phyloP scores from a whole-genome alignment of 2,113 vertebrate species.

The Platycercus adscitus region DNA sequence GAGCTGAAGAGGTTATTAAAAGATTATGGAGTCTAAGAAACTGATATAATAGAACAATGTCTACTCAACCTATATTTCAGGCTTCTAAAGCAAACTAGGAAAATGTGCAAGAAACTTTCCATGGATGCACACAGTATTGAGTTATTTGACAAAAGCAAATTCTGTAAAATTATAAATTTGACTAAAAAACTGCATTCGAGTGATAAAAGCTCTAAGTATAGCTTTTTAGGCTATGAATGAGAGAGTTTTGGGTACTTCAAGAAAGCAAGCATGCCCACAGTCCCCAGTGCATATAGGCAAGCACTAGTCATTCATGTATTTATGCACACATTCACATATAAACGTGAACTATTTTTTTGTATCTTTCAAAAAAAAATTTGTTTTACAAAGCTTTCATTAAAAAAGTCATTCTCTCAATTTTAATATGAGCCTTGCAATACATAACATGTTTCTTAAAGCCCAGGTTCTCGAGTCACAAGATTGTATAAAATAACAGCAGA shows the following conservation, averaged over 20 bases:
- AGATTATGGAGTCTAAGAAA: slow-evolving; percentile 26
- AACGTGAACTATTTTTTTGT: not conserved
- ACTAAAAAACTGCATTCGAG: not conserved
- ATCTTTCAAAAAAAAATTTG: not conserved
- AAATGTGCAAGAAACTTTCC: not conserved
- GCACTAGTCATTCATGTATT: not conserved
- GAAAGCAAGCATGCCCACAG: not conserved
- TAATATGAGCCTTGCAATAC: not conserved
- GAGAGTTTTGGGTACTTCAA: not conserved
- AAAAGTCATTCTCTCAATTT: not conserved
- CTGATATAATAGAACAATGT: slow-evolving; percentile 11
- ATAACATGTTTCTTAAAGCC: not conserved
- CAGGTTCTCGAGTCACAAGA: not conserved
- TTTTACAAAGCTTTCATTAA: not conserved
- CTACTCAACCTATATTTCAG: slow-evolving; percentile 1
- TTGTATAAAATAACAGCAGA: not conserved
- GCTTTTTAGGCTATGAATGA: not conserved
- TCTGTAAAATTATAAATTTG: not conserved
- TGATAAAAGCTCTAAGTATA: not conserved
- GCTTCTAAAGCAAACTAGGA: not conserved
- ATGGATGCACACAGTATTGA: not conserved
- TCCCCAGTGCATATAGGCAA: not conserved
- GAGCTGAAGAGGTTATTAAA: slow-evolving; percentile 47
- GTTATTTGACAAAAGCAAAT: not conserved
- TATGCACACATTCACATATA: not conserved